A percentile compares a stretch with the other conserved stretches of the same genome.
These are phyloP conservation scores for Hystrix cristata DNA, from an alignment of 2,113 vertebrate genomes.

Conservation along the genomic window DNA sequence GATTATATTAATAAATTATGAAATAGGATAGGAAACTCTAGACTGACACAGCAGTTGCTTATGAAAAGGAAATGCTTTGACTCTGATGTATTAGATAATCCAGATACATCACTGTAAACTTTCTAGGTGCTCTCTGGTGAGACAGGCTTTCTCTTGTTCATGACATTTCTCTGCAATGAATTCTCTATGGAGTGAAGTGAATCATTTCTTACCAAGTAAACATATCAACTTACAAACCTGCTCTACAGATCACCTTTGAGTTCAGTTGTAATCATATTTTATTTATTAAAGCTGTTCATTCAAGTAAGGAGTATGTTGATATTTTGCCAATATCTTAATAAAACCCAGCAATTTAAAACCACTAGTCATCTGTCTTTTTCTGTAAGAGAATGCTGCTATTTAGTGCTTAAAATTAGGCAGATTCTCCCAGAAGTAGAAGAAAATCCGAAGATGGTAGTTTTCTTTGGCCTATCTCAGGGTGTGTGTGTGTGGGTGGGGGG, in stretches of 20 bases:
- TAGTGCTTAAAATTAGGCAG: background rate
- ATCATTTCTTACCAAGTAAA: slow-evolving; percentile 78
- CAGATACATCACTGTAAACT: slow-evolving; percentile 64
- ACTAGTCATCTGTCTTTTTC: slow-evolving; percentile 81
- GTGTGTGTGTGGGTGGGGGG: background rate
- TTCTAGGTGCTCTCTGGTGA: slow-evolving; percentile 83
- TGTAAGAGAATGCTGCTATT: slow-evolving; percentile 75
- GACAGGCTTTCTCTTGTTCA: slow-evolving; percentile 79
- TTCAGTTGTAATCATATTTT: slow-evolving; percentile 89
- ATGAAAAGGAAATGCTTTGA: slow-evolving; percentile 61
- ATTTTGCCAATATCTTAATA: slow-evolving; percentile 92
- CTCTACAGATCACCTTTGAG: slow-evolving; percentile 84
- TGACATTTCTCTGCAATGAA: slow-evolving; percentile 76
- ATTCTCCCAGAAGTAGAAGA: background rate
- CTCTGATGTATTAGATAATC: slow-evolving; percentile 56
- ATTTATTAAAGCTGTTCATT: slow-evolving; percentile 90
- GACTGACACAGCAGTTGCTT: slow-evolving; percentile 73
- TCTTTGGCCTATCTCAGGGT: background rate
- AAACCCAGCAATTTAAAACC: slow-evolving; percentile 89
- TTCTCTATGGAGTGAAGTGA: slow-evolving; percentile 81
- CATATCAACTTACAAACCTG: slow-evolving; percentile 74
- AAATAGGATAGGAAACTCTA: slow-evolving; percentile 58
- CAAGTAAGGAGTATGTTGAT: slow-evolving; percentile 88
- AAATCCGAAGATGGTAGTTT: background rate
- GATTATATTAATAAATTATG: slow-evolving; percentile 56